Conservation (phyloP, 1,140 invertebrate species). For the Helicoverpa zea region DNA sequence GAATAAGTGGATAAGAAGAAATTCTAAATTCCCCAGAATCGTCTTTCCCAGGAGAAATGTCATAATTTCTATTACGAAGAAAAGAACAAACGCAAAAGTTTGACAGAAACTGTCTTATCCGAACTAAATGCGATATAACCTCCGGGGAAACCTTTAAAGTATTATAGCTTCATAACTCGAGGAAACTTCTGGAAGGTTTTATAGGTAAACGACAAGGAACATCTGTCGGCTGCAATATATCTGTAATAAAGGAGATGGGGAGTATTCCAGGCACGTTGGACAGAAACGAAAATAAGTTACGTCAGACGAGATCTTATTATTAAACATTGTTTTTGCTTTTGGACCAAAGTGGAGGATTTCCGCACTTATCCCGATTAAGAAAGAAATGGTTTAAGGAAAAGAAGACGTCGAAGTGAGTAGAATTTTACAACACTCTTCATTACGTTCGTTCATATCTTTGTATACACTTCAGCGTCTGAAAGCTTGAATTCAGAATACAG, state of each 20-base stretch:
- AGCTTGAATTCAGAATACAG: too few relatives aligned
- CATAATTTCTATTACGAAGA: conserved; percentile 13
- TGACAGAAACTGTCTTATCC: conserved; percentile 43
- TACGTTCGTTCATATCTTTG: too few relatives aligned
- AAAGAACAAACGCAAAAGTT: conserved; percentile 30
- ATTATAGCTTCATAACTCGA: conserved; percentile 48
- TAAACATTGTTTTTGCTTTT: conserved; percentile 38
- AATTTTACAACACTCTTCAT: too few relatives aligned
- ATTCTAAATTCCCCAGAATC: neutral
- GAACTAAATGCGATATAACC: conserved; percentile 16
- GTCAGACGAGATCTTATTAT: conserved; percentile 31
- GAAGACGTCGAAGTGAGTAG: too few relatives aligned
- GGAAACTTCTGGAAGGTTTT: conserved; percentile 45
- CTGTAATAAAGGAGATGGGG: conserved; percentile 38
- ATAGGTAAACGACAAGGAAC: conserved; percentile 50
- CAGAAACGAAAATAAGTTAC: conserved; percentile 40
- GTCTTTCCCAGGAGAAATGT: neutral
- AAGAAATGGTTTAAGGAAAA: too few relatives aligned
- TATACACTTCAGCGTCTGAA: too few relatives aligned
- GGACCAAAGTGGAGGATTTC: neutral
- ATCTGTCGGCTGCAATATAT: conserved; percentile 53
- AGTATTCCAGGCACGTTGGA: conserved; percentile 17
- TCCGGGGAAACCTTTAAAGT: conserved; percentile 40
- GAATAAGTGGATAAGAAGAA: neutral
- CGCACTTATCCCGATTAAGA: neutral